phyloP scores from a whole-genome alignment of 2,797 vertebrate genomes.

The Botia almorhae region DNA sequence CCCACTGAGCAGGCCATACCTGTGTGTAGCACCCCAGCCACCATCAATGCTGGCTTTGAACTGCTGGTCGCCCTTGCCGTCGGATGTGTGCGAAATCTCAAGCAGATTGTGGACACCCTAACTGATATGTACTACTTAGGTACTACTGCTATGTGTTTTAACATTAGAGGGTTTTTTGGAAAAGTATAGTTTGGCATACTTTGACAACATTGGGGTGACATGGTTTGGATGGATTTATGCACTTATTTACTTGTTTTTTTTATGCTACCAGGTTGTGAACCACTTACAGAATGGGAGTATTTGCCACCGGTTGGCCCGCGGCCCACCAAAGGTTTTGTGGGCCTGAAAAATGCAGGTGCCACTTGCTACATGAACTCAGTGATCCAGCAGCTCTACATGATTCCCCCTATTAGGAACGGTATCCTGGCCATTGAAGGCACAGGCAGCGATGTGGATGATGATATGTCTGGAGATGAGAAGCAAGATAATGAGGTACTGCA shows the following conservation, averaged over 20 bases:
- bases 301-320: conserved; percentile 95
- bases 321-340: conserved; percentile 97
- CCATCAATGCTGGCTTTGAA: conserved; percentile 97
- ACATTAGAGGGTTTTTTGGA: not conserved
- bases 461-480: conserved; percentile 98
- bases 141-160: conserved; percentile 61
- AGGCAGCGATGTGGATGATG: conserved; percentile 96
- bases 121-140: conserved; percentile 99
- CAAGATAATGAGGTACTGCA: conserved; percentile 94
- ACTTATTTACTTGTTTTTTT: not conserved
- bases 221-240: not conserved
- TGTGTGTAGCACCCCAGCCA: conserved; percentile 96
- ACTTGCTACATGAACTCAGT: conserved; percentile 99
- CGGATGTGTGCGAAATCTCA: conserved; percentile 96
- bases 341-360: conserved; percentile 97
- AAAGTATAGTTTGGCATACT: no score
- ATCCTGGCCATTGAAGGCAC: conserved; percentile 98
- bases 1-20: conserved; percentile 98
- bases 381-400: conserved; percentile 99
- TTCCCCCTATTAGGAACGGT: conserved; percentile 96
- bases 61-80: conserved; percentile 95
- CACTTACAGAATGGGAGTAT: conserved; percentile 98
- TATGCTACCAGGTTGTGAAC: conserved; percentile 86
- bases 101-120: conserved; percentile 96
- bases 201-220: no score